Base-by-base conservation (phyloP, 1,140 invertebrate species). In the Xylocopa sonorina region DNA sequence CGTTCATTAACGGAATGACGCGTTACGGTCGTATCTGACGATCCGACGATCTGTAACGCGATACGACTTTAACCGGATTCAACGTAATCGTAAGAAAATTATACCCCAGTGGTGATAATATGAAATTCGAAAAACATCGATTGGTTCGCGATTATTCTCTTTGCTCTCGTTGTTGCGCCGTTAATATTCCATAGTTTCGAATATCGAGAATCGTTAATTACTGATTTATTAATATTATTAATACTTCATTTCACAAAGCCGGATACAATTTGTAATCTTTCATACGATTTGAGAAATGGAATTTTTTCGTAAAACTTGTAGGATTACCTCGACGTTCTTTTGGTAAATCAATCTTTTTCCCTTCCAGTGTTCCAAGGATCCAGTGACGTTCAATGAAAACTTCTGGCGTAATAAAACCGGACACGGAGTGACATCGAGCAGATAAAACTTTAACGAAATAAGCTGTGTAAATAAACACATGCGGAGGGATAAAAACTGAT, bases 391-490 rank as follows among this genome's bases (percentile, higher is more conserved):
- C 58, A 64, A 63, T 71, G 48, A 73, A 73, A 48, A 64, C 64
- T 78, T 12, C 57, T 34, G n/a, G 48, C 18, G 57, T 51, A 72
- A 78, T 73, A 64, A 78, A 78, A 64, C 58, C 21, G 38, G 58
- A 73, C 50, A 34, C 38, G 58, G 9, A 62, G 38, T 55, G 77
- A 72, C 69, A 73, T 57, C 58, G n/a, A 18, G 27, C 58, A 46
- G 41, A 73, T 78, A 73, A 78, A 78, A 63, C 68, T 78, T 73
- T 16, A 73, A 73, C 48, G 38, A 69, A 71, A 71, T 78, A 71
- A 62, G 46, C 48, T 73, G 55, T 73, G 69, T 29, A 78, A 78
- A 78, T 78, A 72, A 78, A 34, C 58, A 21, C 24, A 12, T 27
- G 75, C 18, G 63, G 27, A 27, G n/a, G 68, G 67, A 73, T 72